Evolutionary conservation across 2,797 vertebrate species (phyloP).

Genomic region (Sebastes ruberrimus): DNA sequence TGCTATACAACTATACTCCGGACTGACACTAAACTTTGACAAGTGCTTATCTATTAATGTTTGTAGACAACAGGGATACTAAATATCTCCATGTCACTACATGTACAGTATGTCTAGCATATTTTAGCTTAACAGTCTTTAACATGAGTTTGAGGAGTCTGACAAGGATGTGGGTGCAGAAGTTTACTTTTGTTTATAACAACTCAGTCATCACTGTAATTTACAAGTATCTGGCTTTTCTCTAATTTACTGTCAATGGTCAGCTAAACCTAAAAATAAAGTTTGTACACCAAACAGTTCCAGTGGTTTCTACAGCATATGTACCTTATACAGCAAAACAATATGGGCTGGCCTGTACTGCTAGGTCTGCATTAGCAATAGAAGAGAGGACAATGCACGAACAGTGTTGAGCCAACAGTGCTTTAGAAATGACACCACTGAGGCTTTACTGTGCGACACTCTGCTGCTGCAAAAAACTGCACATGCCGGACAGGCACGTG

Average conservation of each 20-base stretch:
- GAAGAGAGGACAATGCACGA: slow-evolving; percentile 72
- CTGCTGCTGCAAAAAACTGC: neutral
- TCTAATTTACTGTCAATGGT: neutral
- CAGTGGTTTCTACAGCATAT: slow-evolving; percentile 72
- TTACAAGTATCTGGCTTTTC: neutral
- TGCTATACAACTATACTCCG: neutral
- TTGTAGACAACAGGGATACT: neutral
- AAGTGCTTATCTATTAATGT: neutral
- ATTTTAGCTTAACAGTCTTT: neutral
- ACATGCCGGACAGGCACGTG: slow-evolving; percentile 14
- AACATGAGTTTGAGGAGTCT: neutral
- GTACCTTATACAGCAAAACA: slow-evolving; percentile 65
- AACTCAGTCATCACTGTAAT: neutral
- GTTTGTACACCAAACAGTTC: slow-evolving; percentile 49
- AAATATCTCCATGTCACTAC: neutral
- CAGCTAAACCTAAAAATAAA: slow-evolving; percentile 18
- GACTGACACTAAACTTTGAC: neutral
- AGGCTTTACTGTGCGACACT: slow-evolving; percentile 54
- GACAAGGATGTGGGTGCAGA: neutral
- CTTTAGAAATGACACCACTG: slow-evolving; percentile 66
- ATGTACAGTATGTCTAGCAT: too few relatives aligned
- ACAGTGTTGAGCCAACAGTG: slow-evolving; percentile 69
- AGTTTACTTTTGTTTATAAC: neutral
- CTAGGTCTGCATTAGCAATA: slow-evolving; percentile 78
- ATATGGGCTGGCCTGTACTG: slow-evolving; percentile 69